Base-by-base conservation (phyloP, 2,113 vertebrate species). In the Puma concolor region DNA sequence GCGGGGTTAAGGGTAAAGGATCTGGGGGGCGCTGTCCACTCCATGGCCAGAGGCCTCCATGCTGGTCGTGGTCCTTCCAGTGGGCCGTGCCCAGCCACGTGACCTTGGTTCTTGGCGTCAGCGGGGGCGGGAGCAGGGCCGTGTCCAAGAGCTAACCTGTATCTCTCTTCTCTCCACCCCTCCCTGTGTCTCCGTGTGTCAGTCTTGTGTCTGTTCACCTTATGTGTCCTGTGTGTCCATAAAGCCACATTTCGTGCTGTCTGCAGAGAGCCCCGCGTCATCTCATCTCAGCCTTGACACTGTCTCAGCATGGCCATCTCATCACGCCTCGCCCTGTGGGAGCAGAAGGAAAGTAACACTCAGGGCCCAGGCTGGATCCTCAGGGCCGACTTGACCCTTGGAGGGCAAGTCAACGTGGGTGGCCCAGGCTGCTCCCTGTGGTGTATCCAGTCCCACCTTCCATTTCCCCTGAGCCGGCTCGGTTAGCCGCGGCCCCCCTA, bases 241-340 rank as follows among this genome's bases (percentile, higher is more conserved):
- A 1, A 90, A 96, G 94, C 97, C 3, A 54, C 94, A 33, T 89
- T 86, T 79, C 9, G 52, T 66, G 67, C 76, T 86, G 17, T 88
- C 76, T 48, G 90, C 74, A 31, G 79, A 86, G 80, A 85, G 44
- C 74, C 5, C 83, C 88, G 41, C 85, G 64, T 81, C 71, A 9
- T 6, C n/a, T 84, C 69, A 38, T 9, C 52, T 79, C 69, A 38
- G 57, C 60, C 63, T 92, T 12, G 38, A 63, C 85, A 77, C 67
- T 3, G 54, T 50, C 69, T 83, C 97, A 36, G 54, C 98, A 99
- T 99, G 99, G 99, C 99, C 63, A 99, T 99, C 98, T 99, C 99
- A 10, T 99, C 99, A 27, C 99, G 99, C 94, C 99, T 99, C 27
- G 99, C 99, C 74, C 99, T 99, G 84, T 99, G 99, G 99, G 99